phyloP scores from a whole-genome alignment of 2,113 vertebrate species.

The Columba janthina region DNA sequence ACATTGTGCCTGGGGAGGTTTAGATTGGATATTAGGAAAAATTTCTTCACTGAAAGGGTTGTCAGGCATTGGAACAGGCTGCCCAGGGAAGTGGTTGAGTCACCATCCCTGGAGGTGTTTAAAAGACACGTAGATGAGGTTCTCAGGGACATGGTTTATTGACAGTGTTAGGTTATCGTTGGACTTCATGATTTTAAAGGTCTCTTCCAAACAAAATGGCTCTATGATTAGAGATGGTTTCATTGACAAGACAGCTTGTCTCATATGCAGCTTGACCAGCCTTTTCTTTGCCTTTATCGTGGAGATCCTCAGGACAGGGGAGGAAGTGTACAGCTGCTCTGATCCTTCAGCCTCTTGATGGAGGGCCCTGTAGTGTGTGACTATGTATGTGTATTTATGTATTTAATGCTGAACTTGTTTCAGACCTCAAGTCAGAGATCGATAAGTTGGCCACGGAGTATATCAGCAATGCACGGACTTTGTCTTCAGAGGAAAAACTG shows the following conservation, averaged over 20 bases:
- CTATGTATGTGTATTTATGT: background rate
- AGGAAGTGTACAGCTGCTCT: background rate
- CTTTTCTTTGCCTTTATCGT: background rate
- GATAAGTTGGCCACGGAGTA: conserved; percentile 94
- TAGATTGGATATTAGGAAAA: too few species aligned
- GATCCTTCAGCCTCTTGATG: background rate
- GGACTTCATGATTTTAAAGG: too few species aligned
- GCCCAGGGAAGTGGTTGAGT: too few species aligned
- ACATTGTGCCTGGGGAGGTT: too few species aligned
- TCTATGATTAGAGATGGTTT: background rate
- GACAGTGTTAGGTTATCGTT: too few species aligned
- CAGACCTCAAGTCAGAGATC: conserved; percentile 96
- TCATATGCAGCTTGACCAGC: background rate
- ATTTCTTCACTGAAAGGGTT: too few species aligned
- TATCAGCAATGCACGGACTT: conserved; percentile 87
- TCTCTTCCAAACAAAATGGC: too few species aligned
- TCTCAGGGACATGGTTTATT: too few species aligned
- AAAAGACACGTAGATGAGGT: too few species aligned
- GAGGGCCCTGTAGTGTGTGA: background rate
- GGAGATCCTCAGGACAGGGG: background rate
- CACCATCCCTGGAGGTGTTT: too few species aligned
- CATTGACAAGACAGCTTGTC: background rate
- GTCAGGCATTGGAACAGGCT: too few species aligned
- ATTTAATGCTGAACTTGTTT: conserved; percentile 17
- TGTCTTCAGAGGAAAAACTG: conserved; percentile 91